These are phyloP conservation scores for Pelodytes ibericus DNA, from an alignment of 2,797 vertebrate genomes.

Conservation along the genomic window DNA sequence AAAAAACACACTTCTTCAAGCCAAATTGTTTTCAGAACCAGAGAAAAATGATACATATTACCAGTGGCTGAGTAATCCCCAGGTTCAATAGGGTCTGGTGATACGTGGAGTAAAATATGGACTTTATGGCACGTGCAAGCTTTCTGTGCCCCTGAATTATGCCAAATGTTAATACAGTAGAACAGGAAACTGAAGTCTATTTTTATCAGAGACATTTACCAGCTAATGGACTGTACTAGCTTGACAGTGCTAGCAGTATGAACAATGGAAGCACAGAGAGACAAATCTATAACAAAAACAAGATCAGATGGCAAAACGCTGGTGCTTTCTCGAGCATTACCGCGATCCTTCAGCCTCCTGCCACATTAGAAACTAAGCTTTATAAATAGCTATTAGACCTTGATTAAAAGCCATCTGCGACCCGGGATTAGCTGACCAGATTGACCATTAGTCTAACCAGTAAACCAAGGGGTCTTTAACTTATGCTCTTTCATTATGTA, in stretches of 20 bases:
- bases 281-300: slow-evolving; percentile 20
- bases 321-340: slow-evolving; percentile 35
- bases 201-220: slow-evolving; percentile 15
- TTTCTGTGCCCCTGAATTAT: slow-evolving; percentile 4
- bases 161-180: slow-evolving; percentile 13
- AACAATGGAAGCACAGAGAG: slow-evolving; percentile 25
- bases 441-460: slow-evolving; percentile 49
- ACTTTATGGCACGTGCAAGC: not conserved
- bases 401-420: slow-evolving; percentile 59
- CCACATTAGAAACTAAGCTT: slow-evolving; percentile 52
- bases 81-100: slow-evolving; percentile 13
- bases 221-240: slow-evolving; percentile 25
- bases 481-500: slow-evolving; percentile 32
- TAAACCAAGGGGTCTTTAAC: slow-evolving; percentile 44
- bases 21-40: slow-evolving; percentile 16
- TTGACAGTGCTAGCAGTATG: slow-evolving; percentile 13
- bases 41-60: slow-evolving; percentile 10
- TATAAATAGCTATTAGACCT: slow-evolving; percentile 48
- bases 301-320: slow-evolving; percentile 31
- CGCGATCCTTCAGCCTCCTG: slow-evolving; percentile 43
- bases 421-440: slow-evolving; percentile 52
- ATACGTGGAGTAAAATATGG: slow-evolving; percentile 3
- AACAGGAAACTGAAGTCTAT: not conserved
- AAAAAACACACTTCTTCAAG: not conserved
- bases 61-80: slow-evolving; percentile 3